Conservation (phyloP, 1,140 invertebrate genomes). For the Heliconius melpomene region DNA sequence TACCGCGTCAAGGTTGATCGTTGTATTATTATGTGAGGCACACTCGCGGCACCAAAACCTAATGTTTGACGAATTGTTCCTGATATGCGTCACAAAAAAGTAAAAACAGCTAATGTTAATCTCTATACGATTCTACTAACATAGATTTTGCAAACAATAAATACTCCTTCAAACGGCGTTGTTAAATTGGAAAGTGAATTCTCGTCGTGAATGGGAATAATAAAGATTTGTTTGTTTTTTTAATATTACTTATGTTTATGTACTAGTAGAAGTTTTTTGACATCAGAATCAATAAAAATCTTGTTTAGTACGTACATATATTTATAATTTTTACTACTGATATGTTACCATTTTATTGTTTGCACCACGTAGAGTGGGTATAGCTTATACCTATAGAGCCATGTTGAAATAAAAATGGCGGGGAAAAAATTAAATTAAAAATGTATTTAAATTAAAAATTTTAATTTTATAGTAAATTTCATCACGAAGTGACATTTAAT, state of each 20-base stretch:
- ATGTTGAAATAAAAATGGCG: too few relatives aligned
- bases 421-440: too few relatives aligned
- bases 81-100: conserved; percentile 38
- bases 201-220: conserved; percentile 16
- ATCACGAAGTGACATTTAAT: too few relatives aligned
- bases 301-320: not conserved
- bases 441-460: too few relatives aligned
- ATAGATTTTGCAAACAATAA: conserved; percentile 41
- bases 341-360: too few relatives aligned
- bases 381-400: too few relatives aligned
- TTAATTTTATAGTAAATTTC: too few relatives aligned
- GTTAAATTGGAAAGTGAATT: conserved; percentile 32
- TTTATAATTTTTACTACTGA: not conserved
- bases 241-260: not conserved
- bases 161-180: conserved; percentile 24
- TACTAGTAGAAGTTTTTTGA: not conserved
- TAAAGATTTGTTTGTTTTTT: conserved; percentile 11
- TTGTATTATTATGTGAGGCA: conserved; percentile 50
- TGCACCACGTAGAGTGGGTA: too few relatives aligned
- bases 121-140: conserved; percentile 37
- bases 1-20: conserved; percentile 52
- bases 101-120: conserved; percentile 29
- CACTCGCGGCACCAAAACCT: conserved; percentile 49
- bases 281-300: too few relatives aligned
- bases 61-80: conserved; percentile 51